Evolutionary conservation across 2,113 vertebrate genomes (phyloP), one percentile per base, ranked within the genome.

Genomic region (Hyperoodon ampullatus): DNA sequence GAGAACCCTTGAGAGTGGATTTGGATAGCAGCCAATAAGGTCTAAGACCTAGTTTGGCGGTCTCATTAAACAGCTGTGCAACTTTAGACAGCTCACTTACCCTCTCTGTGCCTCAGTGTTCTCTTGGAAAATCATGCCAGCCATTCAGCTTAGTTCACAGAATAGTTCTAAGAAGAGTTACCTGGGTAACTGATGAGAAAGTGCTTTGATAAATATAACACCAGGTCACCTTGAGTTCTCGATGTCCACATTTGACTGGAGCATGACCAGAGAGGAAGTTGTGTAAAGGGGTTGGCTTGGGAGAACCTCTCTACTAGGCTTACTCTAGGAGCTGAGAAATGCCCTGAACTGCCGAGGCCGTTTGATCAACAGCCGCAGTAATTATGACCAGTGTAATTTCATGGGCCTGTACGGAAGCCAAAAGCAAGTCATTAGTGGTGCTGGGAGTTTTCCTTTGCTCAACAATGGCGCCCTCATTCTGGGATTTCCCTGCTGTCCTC

Each of bases 401-500:
- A n/a, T 84, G 61, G 70, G 83, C 86, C 55, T 24, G 15, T 75
- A 88, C 33, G 65, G 97, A 96, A 96, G 88, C 18, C 72, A 92
- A 0, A 85, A 81, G 94, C 50, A 30, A 94, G 92, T 90, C 89
- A 61, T 94, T 96, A 93, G 85, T 92, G 61, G 53, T 0, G 3
- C 95, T 28, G n/a, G 0, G 94, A 98, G 97, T 98, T 97, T 97
- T 90, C 96, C 98, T 92, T 68, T 90, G 75, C 75, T 81, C 92
- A 97, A 98, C 98, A 98, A 98, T 98, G 97, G 98, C 88, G 97
- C 98, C 98, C 98, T 98, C 95, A 88, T 53, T 95, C 96, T 93
- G 97, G 98, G 98, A 97, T 98, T 98, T 98, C 98, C 97, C 74
- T 3, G 94, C 96, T 99, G 98, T 97, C 98, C 98, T 98, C 84